Conservation (phyloP, 2,797 vertebrate genomes). For the Bradypodion pumilum region DNA sequence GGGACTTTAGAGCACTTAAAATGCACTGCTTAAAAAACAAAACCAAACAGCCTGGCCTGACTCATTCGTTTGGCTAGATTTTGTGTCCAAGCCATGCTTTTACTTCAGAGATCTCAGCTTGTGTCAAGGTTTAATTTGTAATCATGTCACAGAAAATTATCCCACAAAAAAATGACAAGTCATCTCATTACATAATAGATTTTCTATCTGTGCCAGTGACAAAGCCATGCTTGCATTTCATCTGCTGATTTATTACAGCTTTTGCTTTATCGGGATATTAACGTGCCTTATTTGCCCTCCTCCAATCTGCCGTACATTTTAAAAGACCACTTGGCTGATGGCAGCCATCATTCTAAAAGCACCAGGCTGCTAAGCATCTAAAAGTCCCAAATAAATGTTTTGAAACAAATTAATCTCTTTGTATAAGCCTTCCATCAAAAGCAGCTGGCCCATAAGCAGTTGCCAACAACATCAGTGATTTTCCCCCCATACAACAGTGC, state of each 20-base stretch:
- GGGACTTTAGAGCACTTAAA: conserved; percentile 35
- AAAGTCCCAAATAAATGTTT: conserved; percentile 33
- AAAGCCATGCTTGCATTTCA: conserved; percentile 43
- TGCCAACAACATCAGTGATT: neutral
- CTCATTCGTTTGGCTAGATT: neutral
- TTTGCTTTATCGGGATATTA: conserved; percentile 49
- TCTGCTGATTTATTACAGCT: conserved; percentile 33
- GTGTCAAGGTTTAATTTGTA: conserved; percentile 22
- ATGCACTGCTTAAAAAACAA: neutral
- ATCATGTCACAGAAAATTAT: conserved; percentile 31
- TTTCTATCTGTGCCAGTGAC: conserved; percentile 28
- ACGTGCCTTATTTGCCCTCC: conserved; percentile 16
- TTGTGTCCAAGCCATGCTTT: neutral
- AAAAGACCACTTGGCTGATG: conserved; percentile 37
- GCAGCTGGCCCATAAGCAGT: neutral
- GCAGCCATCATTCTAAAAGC: conserved; percentile 37
- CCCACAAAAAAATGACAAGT: conserved; percentile 11
- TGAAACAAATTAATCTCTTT: neutral
- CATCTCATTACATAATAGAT: conserved; percentile 33
- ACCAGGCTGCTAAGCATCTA: conserved; percentile 7
- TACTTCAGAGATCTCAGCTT: neutral
- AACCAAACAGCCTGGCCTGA: neutral
- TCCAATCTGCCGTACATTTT: conserved; percentile 54
- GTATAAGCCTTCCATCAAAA: neutral
- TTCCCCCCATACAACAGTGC: neutral